These are phyloP conservation scores for Eristalinus sepulchralis DNA, from an alignment of 2,888 invertebrate genomes.

Conservation along the genomic window DNA sequence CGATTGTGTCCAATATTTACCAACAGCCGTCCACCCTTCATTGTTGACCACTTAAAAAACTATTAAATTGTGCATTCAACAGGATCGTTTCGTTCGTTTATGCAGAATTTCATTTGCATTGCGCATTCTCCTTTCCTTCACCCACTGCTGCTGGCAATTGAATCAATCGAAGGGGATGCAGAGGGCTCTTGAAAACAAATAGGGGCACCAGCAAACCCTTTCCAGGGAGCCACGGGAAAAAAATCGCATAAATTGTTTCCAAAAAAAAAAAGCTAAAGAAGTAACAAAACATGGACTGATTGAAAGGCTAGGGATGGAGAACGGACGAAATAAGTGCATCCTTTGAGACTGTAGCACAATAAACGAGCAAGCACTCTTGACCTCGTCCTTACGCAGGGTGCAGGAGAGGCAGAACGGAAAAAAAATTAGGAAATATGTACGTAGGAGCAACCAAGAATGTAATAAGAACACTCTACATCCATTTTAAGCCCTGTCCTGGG, in stretches of 20 bases:
- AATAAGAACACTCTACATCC: slow-evolving; percentile 36
- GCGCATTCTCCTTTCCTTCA: background rate
- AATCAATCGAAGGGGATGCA: slow-evolving; percentile 23
- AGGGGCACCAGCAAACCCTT: background rate
- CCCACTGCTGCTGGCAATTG: background rate
- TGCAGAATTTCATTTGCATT: slow-evolving; percentile 13
- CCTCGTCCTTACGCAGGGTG: background rate
- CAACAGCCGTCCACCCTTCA: background rate
- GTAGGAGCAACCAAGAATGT: slow-evolving; percentile 31
- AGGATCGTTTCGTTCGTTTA: slow-evolving; percentile 14
- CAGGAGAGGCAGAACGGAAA: background rate
- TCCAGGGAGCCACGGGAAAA: slow-evolving; percentile 30
- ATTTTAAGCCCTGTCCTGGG: background rate
- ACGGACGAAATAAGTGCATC: slow-evolving; percentile 52
- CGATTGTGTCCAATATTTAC: slow-evolving; percentile 24
- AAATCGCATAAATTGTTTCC: slow-evolving; percentile 54
- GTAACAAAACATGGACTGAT: background rate
- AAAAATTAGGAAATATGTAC: slow-evolving; percentile 2
- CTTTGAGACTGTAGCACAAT: slow-evolving; percentile 26
- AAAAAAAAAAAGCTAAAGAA: background rate
- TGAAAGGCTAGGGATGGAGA: background rate
- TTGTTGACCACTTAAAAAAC: slow-evolving; percentile 50
- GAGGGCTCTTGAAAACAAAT: background rate
- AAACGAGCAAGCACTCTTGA: background rate
- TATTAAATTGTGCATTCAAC: slow-evolving; percentile 56